Evolutionary conservation across 53 echinoderm and acorn worm genomes (phyloP).

Genomic region (Echinometra lucunter): DNA sequence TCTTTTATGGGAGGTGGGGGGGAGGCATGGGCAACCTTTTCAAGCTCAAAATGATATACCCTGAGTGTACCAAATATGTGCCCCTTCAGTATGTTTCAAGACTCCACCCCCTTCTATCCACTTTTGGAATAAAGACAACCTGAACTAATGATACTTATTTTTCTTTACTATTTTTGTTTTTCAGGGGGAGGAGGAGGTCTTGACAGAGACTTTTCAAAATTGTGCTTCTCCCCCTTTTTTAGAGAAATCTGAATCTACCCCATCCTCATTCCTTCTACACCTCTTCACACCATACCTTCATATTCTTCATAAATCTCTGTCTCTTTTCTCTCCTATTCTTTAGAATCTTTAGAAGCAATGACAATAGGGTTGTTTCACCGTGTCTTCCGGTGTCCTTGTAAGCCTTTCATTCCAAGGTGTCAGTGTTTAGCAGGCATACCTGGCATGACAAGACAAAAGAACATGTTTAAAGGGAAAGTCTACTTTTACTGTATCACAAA

Average conservation of each 20-base stretch:
- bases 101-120: too few relatives aligned
- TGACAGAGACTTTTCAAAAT: too few relatives aligned
- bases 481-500: background rate
- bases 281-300: background rate
- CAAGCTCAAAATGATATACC: too few relatives aligned
- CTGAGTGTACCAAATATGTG: too few relatives aligned
- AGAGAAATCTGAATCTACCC: background rate
- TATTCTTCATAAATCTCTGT: conserved; percentile 34
- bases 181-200: too few relatives aligned
- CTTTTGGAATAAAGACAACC: too few relatives aligned
- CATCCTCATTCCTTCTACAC: background rate
- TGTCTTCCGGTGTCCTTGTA: conserved; percentile 57
- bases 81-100: too few relatives aligned
- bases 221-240: background rate
- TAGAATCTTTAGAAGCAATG: background rate
- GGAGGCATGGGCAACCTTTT: too few relatives aligned
- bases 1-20: too few relatives aligned
- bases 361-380: conserved; percentile 26
- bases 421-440: conserved; percentile 47
- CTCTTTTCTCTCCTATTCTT: conserved; percentile 25
- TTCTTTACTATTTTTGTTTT: background rate
- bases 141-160: too few relatives aligned
- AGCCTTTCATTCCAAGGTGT: conserved; percentile 41
- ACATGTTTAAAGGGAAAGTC: background rate
- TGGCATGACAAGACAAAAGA: background rate